A percentile compares a stretch with the other conserved stretches of the same genome.
phyloP scores from a whole-genome alignment of 2,888 invertebrate genomes.

The Lypha dubia region DNA sequence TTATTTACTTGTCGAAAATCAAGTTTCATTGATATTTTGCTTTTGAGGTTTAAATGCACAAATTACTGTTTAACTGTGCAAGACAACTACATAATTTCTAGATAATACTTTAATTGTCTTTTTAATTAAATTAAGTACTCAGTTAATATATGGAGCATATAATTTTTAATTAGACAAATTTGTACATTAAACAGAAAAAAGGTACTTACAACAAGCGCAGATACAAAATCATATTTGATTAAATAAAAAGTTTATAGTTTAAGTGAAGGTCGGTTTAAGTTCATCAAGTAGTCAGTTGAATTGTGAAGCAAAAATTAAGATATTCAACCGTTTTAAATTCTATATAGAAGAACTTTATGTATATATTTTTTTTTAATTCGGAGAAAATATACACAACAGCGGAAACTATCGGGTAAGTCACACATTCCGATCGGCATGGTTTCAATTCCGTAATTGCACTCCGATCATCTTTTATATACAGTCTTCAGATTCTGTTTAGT shows the following conservation, averaged over 20 bases:
- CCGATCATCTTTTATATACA: too few relatives aligned
- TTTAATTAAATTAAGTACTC: background rate
- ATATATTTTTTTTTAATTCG: too few relatives aligned
- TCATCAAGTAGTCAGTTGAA: background rate
- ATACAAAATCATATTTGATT: background rate
- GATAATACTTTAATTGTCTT: constrained; percentile 32
- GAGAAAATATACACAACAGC: too few relatives aligned
- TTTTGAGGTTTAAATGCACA: background rate
- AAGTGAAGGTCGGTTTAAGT: background rate
- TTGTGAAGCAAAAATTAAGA: too few relatives aligned
- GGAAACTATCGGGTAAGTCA: too few relatives aligned
- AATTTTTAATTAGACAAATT: constrained; percentile 47
- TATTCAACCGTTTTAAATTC: too few relatives aligned
- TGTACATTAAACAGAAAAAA: background rate
- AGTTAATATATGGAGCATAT: constrained; percentile 25
- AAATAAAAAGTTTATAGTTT: background rate
- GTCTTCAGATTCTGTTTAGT: too few relatives aligned
- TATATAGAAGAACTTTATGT: too few relatives aligned
- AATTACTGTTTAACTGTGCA: background rate
- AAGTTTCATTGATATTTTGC: too few relatives aligned
- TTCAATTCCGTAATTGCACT: too few relatives aligned
- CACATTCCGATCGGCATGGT: too few relatives aligned
- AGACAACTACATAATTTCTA: constrained; percentile 8
- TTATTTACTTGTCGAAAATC: too few relatives aligned
- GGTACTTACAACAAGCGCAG: background rate